A percentile compares a stretch with the other conserved stretches of the same genome.
phyloP scores from a whole-genome alignment of 2,888 invertebrate species.

The Alloplasta piceator region DNA sequence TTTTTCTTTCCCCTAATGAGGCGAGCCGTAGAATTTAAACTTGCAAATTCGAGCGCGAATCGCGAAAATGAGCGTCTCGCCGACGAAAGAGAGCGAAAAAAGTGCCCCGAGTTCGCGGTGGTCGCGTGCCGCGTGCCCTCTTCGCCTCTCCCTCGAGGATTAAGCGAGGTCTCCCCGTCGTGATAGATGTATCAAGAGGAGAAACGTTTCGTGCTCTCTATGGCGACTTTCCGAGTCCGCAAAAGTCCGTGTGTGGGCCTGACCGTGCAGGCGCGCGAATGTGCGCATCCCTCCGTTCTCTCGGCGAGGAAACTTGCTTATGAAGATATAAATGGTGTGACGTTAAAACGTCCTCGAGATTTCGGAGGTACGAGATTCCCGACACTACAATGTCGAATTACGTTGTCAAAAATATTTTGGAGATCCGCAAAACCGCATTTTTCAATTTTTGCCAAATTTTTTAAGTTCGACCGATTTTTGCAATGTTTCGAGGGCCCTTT shows the following conservation, averaged over 20 bases:
- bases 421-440: too few relatives aligned
- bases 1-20: too few relatives aligned
- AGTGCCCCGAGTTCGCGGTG: conserved; percentile 39
- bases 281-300: background rate
- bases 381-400: too few relatives aligned
- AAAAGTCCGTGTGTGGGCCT: conserved; percentile 1
- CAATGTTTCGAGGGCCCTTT: too few relatives aligned
- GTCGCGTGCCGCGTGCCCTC: conserved; percentile 56
- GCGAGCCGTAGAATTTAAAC: too few relatives aligned
- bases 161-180: conserved; percentile 12
- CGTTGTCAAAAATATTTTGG: too few relatives aligned
- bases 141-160: conserved; percentile 3
- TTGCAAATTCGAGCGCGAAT: too few relatives aligned
- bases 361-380: background rate
- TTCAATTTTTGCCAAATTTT: too few relatives aligned
- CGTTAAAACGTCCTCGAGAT: conserved; percentile 33
- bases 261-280: conserved; percentile 16
- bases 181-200: background rate
- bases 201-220: too few relatives aligned
- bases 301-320: too few relatives aligned
- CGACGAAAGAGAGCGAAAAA: background rate
- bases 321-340: background rate
- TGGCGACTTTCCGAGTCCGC: background rate
- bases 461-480: too few relatives aligned
- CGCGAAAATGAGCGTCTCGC: background rate